Percentiles rank a stretch among this genome's conserved stretches.
These are phyloP conservation scores for Nothura maculosa DNA, from an alignment of 2,797 vertebrate genomes.

Conservation along the genomic window DNA sequence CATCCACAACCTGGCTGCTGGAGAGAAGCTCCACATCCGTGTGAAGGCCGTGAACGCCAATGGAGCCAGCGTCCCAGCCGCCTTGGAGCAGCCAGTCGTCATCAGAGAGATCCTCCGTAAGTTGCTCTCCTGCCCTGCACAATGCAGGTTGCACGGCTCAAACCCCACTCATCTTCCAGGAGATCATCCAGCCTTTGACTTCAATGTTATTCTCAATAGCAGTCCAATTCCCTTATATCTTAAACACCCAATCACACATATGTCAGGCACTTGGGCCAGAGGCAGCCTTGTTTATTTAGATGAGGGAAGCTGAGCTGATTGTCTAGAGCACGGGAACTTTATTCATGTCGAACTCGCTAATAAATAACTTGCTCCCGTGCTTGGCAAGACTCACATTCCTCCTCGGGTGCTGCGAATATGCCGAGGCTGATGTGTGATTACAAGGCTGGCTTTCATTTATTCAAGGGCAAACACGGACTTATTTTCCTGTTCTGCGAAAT, in stretches of 20 bases:
- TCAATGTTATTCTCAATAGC: not conserved
- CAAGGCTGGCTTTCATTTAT: not conserved
- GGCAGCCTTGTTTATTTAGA: constrained; percentile 20
- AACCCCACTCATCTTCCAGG: rapidly evolving
- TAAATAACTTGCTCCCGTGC: constrained; percentile 25
- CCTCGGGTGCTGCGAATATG: not conserved
- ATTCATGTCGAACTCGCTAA: constrained; percentile 30
- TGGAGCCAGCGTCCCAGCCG: constrained; percentile 82
- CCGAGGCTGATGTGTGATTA: not conserved
- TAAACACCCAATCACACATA: rapidly evolving
- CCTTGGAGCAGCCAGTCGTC: constrained; percentile 82
- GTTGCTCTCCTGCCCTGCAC: not conserved
- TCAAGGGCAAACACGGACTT: not conserved
- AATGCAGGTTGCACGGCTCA: no score
- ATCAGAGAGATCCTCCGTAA: constrained; percentile 88
- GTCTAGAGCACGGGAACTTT: constrained; percentile 23
- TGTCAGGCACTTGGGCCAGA: not conserved
- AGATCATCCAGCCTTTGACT: not conserved
- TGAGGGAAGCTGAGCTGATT: not conserved
- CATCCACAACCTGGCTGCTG: constrained; percentile 81
- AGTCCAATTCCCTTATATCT: not conserved
- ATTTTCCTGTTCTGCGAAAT: not conserved
- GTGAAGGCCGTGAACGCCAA: constrained; percentile 86
- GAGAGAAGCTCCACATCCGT: constrained; percentile 86
- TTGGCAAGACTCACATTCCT: constrained; percentile 35